Evolutionary conservation across 2,888 invertebrate species (phyloP), one percentile per base, ranked within the genome.

Genomic region (Erannis defoliaria): DNA sequence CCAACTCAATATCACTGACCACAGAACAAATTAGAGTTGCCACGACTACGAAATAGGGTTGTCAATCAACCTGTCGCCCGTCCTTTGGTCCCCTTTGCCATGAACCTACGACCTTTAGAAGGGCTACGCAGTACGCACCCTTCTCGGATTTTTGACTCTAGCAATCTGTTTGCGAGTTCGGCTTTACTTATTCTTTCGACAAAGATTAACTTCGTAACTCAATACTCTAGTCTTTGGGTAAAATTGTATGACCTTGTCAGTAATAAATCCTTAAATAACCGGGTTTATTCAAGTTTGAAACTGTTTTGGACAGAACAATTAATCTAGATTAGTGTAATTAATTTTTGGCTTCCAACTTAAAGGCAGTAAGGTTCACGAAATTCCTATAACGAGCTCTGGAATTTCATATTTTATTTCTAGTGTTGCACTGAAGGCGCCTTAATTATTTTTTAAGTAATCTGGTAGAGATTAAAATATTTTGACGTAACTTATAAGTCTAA

Each of bases 61-160:
- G 55, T 55, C 55, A 55, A 54, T 50, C 50, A 38, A 38, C 8
- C 19, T 53, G 55, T 26, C 45, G 8, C 23, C 35, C 37, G 23
- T 16, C 6, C 16, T 38, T 26, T 23, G 31, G 43, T 9, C n/a
- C 43, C 42, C 16, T 43, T 55, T n/a, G 16, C 26, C 26, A 26
- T 26, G 45, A 55, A 35, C 55, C 12, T 26, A 18, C 19, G 45
- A 55, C 55, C 55, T 45, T 55, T 55, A 16, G 12, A 16, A 1
- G 3, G n/a, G n/a, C 31, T 29, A 16, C n/a, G n/a, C n/a, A n/a
- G 9, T 26, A 8, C 26, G 37, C 37, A 35, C 23, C 35, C 19
- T 19, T 35, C 19, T 50, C 12, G 9, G 37, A 37, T 37, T 37
- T 50, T 50, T 23, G 37, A 37, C 23, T 16, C 37, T 21, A n/a